phyloP scores from a whole-genome alignment of 37 sponge, comb jelly and placozoan species.

The Ephydatia muelleri region DNA sequence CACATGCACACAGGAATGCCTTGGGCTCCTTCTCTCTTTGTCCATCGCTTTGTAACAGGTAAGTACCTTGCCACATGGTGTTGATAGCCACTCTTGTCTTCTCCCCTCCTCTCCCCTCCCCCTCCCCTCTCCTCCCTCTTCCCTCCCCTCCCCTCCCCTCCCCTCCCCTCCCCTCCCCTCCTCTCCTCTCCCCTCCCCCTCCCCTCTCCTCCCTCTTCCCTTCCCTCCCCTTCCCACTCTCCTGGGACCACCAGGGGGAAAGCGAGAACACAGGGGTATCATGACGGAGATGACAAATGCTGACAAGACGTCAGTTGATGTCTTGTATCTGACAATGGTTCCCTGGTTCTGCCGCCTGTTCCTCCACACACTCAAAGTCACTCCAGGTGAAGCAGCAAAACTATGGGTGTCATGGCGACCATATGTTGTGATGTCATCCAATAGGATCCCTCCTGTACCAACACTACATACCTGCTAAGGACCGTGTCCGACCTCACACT shows the following conservation, averaged over 20 bases:
- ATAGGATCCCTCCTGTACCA: slow-evolving; percentile 37
- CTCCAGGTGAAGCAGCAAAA: neutral
- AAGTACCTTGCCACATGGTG: neutral
- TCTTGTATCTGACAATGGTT: slow-evolving; percentile 78
- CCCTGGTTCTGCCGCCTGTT: slow-evolving; percentile 95
- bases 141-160: neutral
- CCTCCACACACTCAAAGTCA: slow-evolving; percentile 75
- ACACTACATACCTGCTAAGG: slow-evolving; percentile 78
- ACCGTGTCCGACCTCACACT: slow-evolving; percentile 77
- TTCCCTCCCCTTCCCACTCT: too few species aligned
- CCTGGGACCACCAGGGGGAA: slow-evolving; percentile 63
- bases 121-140: neutral
- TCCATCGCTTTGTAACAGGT: slow-evolving; percentile 22
- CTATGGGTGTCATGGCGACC: neutral
- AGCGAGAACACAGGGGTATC: slow-evolving; percentile 83
- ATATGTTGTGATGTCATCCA: neutral
- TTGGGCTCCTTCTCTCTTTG: slow-evolving; percentile 1
- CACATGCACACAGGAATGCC: slow-evolving; percentile 26
- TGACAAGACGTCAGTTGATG: slow-evolving; percentile 17
- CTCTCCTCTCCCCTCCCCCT: neutral
- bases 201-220: neutral
- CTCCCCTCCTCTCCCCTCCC: neutral
- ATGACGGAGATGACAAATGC: slow-evolving; percentile 61
- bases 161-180: neutral
- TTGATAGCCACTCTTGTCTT: neutral